Evolutionary conservation across 2,113 vertebrate species (phyloP).

Genomic region (Ahaetulla prasina): DNA sequence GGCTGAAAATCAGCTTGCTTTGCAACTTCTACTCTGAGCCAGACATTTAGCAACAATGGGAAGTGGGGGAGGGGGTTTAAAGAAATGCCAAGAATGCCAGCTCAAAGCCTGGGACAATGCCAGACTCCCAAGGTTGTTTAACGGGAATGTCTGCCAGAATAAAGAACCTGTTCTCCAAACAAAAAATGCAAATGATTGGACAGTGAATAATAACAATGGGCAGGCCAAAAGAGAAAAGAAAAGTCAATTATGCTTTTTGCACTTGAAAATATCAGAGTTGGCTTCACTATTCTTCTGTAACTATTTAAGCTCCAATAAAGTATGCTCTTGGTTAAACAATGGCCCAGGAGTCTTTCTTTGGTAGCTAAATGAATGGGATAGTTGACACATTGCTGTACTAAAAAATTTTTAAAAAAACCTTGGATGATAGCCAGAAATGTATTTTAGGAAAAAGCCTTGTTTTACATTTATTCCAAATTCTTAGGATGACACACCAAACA

Average conservation of each 20-base stretch:
- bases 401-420: background rate
- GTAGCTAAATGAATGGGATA: background rate
- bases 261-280: background rate
- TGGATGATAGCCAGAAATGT: background rate
- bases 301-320: background rate
- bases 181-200: background rate
- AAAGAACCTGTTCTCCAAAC: background rate
- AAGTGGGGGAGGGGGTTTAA: background rate
- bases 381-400: background rate
- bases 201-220: background rate
- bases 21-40: background rate
- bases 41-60: background rate
- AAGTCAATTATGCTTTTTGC: background rate
- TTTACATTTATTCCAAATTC: background rate
- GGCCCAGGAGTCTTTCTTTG: background rate
- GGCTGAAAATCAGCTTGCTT: background rate
- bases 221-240: background rate
- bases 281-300: background rate
- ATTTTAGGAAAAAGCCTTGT: background rate
- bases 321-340: background rate
- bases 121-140: background rate
- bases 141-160: background rate
- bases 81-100: background rate
- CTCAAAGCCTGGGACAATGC: too few relatives aligned
- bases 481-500: background rate